Evolutionary conservation across 2,113 vertebrate genomes (phyloP).

Genomic region (Speoplatyrhinus poulsoni): DNA sequence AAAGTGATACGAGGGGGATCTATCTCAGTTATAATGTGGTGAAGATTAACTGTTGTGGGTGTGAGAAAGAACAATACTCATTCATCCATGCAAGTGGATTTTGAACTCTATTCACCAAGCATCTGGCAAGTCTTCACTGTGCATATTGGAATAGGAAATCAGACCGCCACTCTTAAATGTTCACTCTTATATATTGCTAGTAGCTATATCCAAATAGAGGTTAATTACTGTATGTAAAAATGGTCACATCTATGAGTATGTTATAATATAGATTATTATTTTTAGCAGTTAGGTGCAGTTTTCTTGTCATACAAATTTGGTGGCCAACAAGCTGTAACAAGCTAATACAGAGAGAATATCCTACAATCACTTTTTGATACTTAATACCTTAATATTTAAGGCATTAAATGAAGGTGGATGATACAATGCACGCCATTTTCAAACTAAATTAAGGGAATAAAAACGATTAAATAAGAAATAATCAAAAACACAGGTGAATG

Average conservation of each 20-base stretch:
- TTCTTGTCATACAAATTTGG: conserved; percentile 53
- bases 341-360: neutral
- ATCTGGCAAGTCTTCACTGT: conserved; percentile 52
- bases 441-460: too few relatives aligned
- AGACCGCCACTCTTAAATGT: conserved; percentile 35
- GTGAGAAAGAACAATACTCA: conserved; percentile 31
- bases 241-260: neutral
- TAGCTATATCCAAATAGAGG: neutral
- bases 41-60: conserved; percentile 32
- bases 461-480: too few relatives aligned
- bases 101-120: conserved; percentile 57
- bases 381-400: too few relatives aligned
- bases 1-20: conserved; percentile 19
- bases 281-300: conserved; percentile 20
- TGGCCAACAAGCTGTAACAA: conserved; percentile 12
- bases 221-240: neutral
- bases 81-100: conserved; percentile 61
- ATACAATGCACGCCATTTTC: too few relatives aligned
- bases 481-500: too few relatives aligned
- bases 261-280: neutral
- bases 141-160: conserved; percentile 25
- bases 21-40: conserved; percentile 38
- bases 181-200: neutral
- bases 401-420: too few relatives aligned
- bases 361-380: neutral